Percentiles rank a stretch among this genome's conserved stretches.
Conservation (phyloP, 2,888 invertebrate genomes). For the Ophioninae sp. region DNA sequence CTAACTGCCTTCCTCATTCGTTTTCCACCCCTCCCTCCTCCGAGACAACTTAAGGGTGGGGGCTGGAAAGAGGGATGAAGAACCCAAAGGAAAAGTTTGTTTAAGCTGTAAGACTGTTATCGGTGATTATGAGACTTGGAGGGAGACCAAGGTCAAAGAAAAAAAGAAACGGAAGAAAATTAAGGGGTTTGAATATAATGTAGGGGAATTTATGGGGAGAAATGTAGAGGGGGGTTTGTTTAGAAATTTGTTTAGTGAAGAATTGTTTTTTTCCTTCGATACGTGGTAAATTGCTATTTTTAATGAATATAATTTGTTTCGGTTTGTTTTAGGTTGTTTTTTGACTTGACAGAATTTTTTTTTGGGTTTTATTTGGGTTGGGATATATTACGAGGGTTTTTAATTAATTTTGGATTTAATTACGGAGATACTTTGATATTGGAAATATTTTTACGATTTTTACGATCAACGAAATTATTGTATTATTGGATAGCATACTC, state of each 20-base stretch:
- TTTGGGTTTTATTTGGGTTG: too few species aligned
- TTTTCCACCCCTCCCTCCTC: conserved; percentile 2
- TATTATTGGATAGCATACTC: too few species aligned
- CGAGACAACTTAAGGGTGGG: conserved; percentile 36
- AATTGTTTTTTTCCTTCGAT: conserved; percentile 19
- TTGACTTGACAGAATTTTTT: too few species aligned
- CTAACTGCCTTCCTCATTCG: conserved; percentile 17
- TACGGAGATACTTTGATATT: too few species aligned
- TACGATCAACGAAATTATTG: too few species aligned
- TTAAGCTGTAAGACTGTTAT: conserved; percentile 77
- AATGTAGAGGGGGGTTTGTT: not conserved
- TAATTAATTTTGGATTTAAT: too few species aligned
- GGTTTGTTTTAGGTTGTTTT: too few species aligned
- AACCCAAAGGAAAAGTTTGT: conserved; percentile 71
- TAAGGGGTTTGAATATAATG: conserved; percentile 3
- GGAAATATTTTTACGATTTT: too few species aligned
- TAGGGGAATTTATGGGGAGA: conserved; percentile 3
- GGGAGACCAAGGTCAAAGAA: conserved; percentile 32
- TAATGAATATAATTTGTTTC: too few species aligned
- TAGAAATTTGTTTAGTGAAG: conserved; percentile 1
- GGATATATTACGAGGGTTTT: too few species aligned
- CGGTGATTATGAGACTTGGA: conserved; percentile 74
- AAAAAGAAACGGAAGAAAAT: not conserved
- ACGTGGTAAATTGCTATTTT: too few species aligned
- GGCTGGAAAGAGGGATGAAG: conserved; percentile 53